Percentiles rank a stretch among this genome's conserved stretches.
Evolutionary conservation across 2,888 invertebrate species (phyloP).

Genomic region (Lamproptera curius): DNA sequence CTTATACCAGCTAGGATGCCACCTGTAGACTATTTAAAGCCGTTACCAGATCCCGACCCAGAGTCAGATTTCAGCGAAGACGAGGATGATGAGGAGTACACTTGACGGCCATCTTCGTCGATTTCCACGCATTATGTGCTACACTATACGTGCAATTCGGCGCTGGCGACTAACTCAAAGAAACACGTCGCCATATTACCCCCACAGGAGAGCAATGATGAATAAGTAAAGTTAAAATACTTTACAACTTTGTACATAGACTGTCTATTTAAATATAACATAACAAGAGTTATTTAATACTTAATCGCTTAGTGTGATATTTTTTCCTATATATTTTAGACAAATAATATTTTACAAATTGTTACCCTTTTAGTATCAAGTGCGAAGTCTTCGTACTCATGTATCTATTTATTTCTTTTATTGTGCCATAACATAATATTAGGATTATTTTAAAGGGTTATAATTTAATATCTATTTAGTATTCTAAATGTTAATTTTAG

Average conservation of each 20-base stretch:
- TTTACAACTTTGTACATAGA: constrained; percentile 14
- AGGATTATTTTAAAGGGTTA: constrained; percentile 17
- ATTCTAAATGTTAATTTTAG: too few relatives aligned
- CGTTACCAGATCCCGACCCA: constrained; percentile 63
- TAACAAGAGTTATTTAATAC: constrained; percentile 27
- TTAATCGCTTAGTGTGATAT: constrained; percentile 31
- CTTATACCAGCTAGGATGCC: constrained; percentile 78
- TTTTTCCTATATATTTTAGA: constrained; percentile 22
- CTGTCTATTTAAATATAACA: constrained; percentile 9
- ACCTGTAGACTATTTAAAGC: constrained; percentile 76
- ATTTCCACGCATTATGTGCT: constrained; percentile 53
- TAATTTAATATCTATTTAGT: background rate
- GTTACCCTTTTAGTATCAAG: constrained; percentile 22
- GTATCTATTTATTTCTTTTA: constrained; percentile 7
- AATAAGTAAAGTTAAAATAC: constrained; percentile 42
- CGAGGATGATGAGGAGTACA: constrained; percentile 63
- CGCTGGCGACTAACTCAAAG: constrained; percentile 32
- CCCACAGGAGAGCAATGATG: constrained; percentile 35
- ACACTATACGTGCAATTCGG: constrained; percentile 46
- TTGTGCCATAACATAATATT: constrained; percentile 27
- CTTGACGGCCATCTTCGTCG: constrained; percentile 49
- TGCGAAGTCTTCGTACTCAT: constrained; percentile 8
- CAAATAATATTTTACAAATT: constrained; percentile 8
- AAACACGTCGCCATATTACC: constrained; percentile 47
- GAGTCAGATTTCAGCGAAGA: constrained; percentile 55